Conservation (phyloP, 2,113 vertebrate genomes). For the Mus pahari region DNA sequence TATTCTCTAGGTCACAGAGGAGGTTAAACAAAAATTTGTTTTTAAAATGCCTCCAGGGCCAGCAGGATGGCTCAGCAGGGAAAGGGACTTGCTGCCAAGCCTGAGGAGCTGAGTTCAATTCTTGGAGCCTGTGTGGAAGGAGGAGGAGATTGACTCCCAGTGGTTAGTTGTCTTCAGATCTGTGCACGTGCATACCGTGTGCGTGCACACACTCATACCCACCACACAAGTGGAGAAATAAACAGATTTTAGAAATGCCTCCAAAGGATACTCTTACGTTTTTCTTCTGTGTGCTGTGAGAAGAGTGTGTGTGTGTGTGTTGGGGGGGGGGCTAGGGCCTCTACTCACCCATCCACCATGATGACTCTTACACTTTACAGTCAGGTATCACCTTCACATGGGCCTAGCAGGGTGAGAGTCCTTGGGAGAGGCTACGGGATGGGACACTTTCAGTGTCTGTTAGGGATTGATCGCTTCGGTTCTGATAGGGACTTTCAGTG, state of each 20-base stretch:
- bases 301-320: no score
- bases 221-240: background rate
- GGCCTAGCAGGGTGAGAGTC: background rate
- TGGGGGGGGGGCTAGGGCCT: background rate
- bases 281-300: background rate
- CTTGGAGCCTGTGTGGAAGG: background rate
- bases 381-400: background rate
- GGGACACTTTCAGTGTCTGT: background rate
- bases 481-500: background rate
- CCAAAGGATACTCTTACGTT: background rate
- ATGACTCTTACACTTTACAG: background rate
- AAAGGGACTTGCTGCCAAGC: background rate
- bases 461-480: background rate
- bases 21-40: constrained; percentile 88
- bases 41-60: constrained; percentile 69
- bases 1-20: constrained; percentile 85
- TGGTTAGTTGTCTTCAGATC: background rate
- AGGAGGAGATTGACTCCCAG: background rate
- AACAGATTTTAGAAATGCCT: background rate
- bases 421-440: fast-evolving
- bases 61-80: background rate
- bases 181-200: no score
- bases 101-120: background rate
- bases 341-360: constrained; percentile 46
- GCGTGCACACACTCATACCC: no score